Evolutionary conservation across 2,888 invertebrate genomes (phyloP), one percentile per base, ranked within the genome.

Genomic region (Chouioia cunea): DNA sequence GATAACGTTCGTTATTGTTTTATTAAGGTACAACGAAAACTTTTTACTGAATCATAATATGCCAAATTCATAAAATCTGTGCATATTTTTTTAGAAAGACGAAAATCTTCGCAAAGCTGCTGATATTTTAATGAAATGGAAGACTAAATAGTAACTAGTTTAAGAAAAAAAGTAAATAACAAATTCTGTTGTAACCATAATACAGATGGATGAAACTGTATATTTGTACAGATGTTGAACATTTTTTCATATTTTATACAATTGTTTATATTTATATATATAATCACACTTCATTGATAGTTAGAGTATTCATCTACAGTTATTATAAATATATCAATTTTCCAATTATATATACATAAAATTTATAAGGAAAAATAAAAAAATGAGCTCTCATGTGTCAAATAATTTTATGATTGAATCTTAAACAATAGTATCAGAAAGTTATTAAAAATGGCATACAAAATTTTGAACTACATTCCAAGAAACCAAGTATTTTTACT

Each of bases 1-100:
- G 90, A 95, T 84, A 94, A 90, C 81, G 93, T 97, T 0, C 89
- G 98, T 60, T 97, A 97, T 86, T 98, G 97, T 83, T 98, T 97
- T 83, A 95, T 96, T 75, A 98, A 98, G 91, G 95, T 92, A 84
- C 60, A 62, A 36, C 16, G 20, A 27, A 50, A 52, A 50, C 27
- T 48, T 27, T 36, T 8, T 1, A 46, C 18, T 59, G 16, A 69
- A 23, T n/a, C 47, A 18, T 23, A 23, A 27, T 54, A 20, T 1
- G 20, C 8, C 12, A 4, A 62, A 47, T 59, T 0, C 27, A 16
- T 46, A 48, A 22, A 15, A 15, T 10, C 18, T 18, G 2, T 46
- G 44, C 76, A 77, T 80, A 78, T 79, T 52, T 81, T 89, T 88
- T 62, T 87, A 93, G 91, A 91, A 93, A 87, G 93, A 94, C 80